Evolutionary conservation across 2,888 invertebrate genomes (phyloP), one percentile per base, ranked within the genome.

Genomic region (Vannuccia rotundouncinata): DNA sequence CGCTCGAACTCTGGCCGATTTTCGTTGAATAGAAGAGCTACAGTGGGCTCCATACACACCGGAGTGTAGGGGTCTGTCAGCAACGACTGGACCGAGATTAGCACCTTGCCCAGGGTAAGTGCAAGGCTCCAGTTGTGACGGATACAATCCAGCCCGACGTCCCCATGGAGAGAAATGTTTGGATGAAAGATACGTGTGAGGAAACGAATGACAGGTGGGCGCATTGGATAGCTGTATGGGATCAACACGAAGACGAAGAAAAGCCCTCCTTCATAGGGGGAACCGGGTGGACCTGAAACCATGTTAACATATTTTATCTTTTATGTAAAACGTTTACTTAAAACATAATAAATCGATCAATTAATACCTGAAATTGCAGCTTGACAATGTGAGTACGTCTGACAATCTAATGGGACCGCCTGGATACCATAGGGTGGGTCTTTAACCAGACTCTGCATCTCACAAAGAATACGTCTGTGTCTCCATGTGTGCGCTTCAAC

Each of bases 61-160:
- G 92, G 91, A 84, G 93, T 93, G 85, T 92, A 95, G 0, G 95
- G 95, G 89, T 95, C 95, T 0, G 88, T 88, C 27, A 88, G 83
- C 80, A 88, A 83, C 0, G 86, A 86, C 84, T 88, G 88, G 29
- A 88, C 86, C 80, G 87, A 87, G 30, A 88, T 86, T n/a, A 88
- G 83, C 29, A 89, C 87, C 85, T 89, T 95, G 83, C 93, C 93
- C 85, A 95, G 92, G 66, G 95, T 95, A 82, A 95, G 89, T 0
- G 95, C 95, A 82, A 95, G 89, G n/a, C 94, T 94, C 95, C 95
- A 96, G 89, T 96, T 96, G 89, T 95, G 94, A 85, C 94, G 93
- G 84, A 96, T 94, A 10, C 94, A 94, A 89, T 96, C 95, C 83
- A 96, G 93, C 81, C 96, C 95, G 77, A 96, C 94, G 89, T 95